Conservation (phyloP, 2,113 vertebrate species). For the Peromyscus maniculatus region DNA sequence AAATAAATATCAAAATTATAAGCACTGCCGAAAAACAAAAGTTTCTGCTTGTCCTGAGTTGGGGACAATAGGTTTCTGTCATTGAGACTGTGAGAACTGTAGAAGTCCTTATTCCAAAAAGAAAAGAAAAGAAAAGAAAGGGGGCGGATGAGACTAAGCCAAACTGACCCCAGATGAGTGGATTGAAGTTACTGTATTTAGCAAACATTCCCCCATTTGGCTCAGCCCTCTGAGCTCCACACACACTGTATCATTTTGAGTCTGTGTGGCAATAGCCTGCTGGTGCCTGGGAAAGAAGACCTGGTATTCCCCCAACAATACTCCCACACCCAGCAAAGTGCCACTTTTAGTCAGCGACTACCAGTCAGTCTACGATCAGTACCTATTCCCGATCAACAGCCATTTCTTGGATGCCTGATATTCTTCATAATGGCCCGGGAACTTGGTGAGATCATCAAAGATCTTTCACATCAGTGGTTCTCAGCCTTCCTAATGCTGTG, state of each 20-base stretch:
- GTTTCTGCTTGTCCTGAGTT: not conserved
- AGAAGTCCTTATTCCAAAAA: accelerated
- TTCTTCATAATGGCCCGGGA: not conserved
- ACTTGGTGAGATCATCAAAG: not conserved
- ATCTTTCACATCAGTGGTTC: not conserved
- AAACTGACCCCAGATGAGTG: not conserved
- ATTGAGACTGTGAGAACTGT: not conserved
- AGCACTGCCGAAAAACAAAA: not conserved
- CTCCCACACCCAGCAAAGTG: not conserved
- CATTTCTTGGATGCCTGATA: not conserved
- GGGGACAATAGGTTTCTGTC: not conserved
- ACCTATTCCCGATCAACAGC: not conserved
- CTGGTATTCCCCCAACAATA: not conserved
- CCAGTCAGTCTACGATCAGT: not conserved
- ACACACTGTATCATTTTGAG: not conserved
- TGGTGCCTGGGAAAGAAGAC: conserved; percentile 13
- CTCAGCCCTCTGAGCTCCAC: not conserved
- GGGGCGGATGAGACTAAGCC: not conserved
- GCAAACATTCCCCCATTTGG: not conserved
- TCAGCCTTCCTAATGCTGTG: not conserved
- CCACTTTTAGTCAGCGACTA: not conserved
- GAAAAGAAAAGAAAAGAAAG: not conserved
- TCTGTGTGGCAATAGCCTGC: not conserved
- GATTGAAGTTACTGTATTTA: accelerated
- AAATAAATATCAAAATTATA: not conserved